Base-by-base conservation (phyloP, 1,140 invertebrate species). In the Euwallacea fornicatus region DNA sequence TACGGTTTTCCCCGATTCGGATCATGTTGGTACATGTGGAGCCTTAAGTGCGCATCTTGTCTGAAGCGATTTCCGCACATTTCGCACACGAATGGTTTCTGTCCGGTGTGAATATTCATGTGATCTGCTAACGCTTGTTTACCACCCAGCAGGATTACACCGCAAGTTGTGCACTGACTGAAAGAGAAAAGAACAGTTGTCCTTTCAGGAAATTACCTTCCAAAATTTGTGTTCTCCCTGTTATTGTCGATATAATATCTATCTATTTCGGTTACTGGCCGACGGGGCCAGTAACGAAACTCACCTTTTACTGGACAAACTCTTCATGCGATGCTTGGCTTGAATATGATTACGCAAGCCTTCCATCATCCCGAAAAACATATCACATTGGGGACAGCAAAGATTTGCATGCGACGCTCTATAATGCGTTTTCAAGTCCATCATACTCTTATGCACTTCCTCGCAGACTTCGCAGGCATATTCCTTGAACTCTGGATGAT, bases 401-500 rank as follows among this genome's bases (percentile, higher is more conserved):
- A 47, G n/a, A 1, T 47, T 13, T 10, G 46, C 9, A 47, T 47
- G 46, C 46, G 9, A 2, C 6, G 9, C 46, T 13, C n/a, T 47
- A 13, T 47, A 47, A 47, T 47, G 46, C n/a, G 9, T 13, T 13
- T 13, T 47, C 2, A 47, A 47, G 46, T 9, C 9, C 2, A 10
- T 6, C 46, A 47, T 47, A 6, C 6, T 47, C 9, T 47, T 6
- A 13, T 9, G 9, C 46, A 47, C 46, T 13, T 10, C 46, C 46
- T 47, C 46, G 6, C 56, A 59, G 7, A 33, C n/a, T 9, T 33
- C 16, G 21, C 56, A 59, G 41, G 7, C 41, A 33, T 59, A 59
- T 59, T 59, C 56, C 41, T 21, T 59, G n/a, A 59, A 59, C 41
- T 59, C 56, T 0, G 56, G 56, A 41, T 59, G 56, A 21, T 33